Conservation (phyloP, 2,113 vertebrate species). For the Scartelaos histophorus region DNA sequence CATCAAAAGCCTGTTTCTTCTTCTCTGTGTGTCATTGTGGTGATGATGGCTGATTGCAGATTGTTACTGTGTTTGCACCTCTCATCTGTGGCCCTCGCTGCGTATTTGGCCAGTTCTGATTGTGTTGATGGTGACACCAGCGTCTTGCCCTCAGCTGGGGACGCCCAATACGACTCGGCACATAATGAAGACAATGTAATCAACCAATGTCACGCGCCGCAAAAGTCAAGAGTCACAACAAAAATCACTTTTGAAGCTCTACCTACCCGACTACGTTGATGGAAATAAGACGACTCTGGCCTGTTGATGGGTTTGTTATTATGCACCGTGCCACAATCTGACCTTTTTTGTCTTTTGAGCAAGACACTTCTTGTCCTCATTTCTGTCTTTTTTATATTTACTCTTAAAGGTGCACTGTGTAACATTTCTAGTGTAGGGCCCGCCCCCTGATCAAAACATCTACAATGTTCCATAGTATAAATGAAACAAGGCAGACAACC, state of each 20-base stretch:
- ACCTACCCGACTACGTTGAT: conserved; percentile 46
- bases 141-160: conserved; percentile 65
- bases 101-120: conserved; percentile 81
- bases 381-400: no score
- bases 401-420: no score
- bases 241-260: conserved; percentile 41
- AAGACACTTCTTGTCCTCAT: background rate
- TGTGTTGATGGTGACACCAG: conserved; percentile 78
- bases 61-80: conserved; percentile 82
- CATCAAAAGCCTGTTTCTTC: conserved; percentile 43
- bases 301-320: conserved; percentile 19
- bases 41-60: conserved; percentile 83
- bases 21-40: conserved; percentile 71
- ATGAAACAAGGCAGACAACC: no score
- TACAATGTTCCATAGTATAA: no score
- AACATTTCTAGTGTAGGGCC: no score
- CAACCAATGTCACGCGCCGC: conserved; percentile 58
- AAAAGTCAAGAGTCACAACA: conserved; percentile 52
- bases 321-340: background rate
- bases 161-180: conserved; percentile 56
- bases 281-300: conserved; percentile 38
- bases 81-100: conserved; percentile 77
- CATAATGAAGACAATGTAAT: conserved; percentile 79
- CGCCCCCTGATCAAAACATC: no score
- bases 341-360: background rate